phyloP scores from a whole-genome alignment of 2,797 vertebrate species.

The Cuculus canorus region DNA sequence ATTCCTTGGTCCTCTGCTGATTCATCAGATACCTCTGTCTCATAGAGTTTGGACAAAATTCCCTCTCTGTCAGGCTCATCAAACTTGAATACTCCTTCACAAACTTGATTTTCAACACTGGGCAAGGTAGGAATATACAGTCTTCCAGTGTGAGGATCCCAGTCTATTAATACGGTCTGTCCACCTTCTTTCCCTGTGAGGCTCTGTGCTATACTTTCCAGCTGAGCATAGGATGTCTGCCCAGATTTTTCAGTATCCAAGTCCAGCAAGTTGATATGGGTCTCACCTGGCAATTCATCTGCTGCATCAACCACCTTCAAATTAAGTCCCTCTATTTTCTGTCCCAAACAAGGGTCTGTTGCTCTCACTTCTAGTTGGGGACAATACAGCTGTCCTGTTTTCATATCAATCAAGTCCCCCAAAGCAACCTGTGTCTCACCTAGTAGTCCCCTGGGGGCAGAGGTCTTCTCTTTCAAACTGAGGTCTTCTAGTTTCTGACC shows the following conservation, averaged over 20 bases:
- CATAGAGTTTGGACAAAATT: constrained; percentile 67
- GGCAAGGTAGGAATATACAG: constrained; percentile 65
- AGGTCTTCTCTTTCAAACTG: background rate
- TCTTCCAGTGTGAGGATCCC: constrained; percentile 69
- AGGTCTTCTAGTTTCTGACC: background rate
- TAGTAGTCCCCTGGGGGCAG: background rate
- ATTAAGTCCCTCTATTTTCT: background rate
- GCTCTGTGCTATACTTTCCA: background rate
- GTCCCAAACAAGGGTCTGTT: background rate
- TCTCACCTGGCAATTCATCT: background rate
- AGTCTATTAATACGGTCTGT: constrained; percentile 54
- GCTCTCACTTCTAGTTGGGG: background rate
- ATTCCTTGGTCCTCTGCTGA: constrained; percentile 40
- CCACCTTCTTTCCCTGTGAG: background rate
- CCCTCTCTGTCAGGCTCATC: background rate
- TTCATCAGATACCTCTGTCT: background rate
- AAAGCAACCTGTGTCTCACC: background rate
- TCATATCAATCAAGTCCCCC: background rate
- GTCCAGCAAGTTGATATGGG: background rate
- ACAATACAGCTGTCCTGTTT: background rate
- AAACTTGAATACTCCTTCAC: background rate
- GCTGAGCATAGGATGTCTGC: background rate
- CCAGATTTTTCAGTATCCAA: background rate
- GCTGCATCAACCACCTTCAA: background rate
- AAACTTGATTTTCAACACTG: background rate